phyloP scores from a whole-genome alignment of 2,888 invertebrate genomes.

The Eristalinus sepulchralis region DNA sequence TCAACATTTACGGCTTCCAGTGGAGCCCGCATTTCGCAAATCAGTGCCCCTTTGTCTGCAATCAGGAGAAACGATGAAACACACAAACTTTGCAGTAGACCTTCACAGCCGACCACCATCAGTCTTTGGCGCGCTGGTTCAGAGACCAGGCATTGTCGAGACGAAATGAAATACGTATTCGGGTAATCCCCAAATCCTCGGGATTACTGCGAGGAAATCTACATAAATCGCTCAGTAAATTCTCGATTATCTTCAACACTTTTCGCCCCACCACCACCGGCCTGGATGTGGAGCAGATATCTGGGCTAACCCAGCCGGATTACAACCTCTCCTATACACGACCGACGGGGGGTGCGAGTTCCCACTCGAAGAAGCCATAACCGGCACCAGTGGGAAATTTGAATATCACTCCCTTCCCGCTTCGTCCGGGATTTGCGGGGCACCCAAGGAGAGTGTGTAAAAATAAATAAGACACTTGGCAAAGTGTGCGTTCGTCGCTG shows the following conservation, averaged over 20 bases:
- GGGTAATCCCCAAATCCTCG: conserved; percentile 37
- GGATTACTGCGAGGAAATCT: conserved; percentile 57
- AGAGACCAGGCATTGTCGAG: conserved; percentile 11
- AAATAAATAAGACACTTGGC: conserved; percentile 60
- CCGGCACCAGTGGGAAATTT: conserved; percentile 47
- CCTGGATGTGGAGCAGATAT: conserved; percentile 38
- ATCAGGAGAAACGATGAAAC: conserved; percentile 4
- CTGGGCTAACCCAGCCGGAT: conserved; percentile 57
- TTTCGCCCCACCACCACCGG: background rate
- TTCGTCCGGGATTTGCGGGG: conserved; percentile 6
- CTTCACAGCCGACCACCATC: background rate
- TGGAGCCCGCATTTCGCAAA: conserved; percentile 5
- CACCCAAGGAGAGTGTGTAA: conserved; percentile 39
- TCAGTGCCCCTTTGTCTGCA: conserved; percentile 21
- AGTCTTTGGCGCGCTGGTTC: background rate
- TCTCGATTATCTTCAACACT: conserved; percentile 57
- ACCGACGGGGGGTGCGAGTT: conserved; percentile 19
- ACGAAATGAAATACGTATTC: conserved; percentile 33
- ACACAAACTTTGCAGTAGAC: conserved; percentile 13
- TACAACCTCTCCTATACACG: conserved; percentile 59
- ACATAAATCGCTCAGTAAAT: conserved; percentile 65
- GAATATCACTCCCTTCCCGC: conserved; percentile 36
- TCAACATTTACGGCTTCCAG: conserved; percentile 32
- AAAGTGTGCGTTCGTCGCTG: conserved; percentile 18
- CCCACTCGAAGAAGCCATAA: conserved; percentile 43